These are phyloP conservation scores for Brachyhypopomus gauderio DNA, from an alignment of 2,113 vertebrate genomes.

Conservation along the genomic window DNA sequence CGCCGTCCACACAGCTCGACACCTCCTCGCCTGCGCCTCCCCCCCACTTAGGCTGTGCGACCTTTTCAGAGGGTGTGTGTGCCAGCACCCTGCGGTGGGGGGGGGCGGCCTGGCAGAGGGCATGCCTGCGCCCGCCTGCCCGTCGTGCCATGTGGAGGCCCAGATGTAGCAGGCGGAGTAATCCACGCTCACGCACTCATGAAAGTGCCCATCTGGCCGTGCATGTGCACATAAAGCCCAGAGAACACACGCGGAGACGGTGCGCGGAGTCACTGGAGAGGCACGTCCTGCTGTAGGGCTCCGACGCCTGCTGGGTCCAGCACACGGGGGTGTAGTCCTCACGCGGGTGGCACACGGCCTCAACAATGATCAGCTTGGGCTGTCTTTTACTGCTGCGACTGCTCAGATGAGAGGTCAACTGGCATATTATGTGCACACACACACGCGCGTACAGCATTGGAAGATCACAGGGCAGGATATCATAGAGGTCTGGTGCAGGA, in stretches of 20 bases:
- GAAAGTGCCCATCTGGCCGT: slow-evolving; percentile 92
- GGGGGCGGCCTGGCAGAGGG: slow-evolving; percentile 67
- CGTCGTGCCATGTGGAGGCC: slow-evolving; percentile 87
- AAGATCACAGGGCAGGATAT: slow-evolving; percentile 41
- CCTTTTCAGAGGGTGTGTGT: slow-evolving; percentile 67
- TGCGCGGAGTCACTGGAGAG: slow-evolving; percentile 78
- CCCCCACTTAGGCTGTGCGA: slow-evolving; percentile 51
- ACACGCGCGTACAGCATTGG: slow-evolving; percentile 1
- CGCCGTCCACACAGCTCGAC: too few species aligned
- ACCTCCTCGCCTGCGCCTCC: background rate
- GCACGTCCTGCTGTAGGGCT: slow-evolving; percentile 10
- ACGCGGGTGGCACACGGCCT: slow-evolving; percentile 16
- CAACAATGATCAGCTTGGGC: background rate
- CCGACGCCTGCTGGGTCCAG: background rate
- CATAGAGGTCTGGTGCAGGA: slow-evolving; percentile 33
- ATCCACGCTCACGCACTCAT: slow-evolving; percentile 87
- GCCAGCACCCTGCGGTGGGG: slow-evolving; percentile 32
- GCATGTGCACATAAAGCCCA: slow-evolving; percentile 76
- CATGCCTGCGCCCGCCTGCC: slow-evolving; percentile 60
- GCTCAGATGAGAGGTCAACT: slow-evolving; percentile 29
- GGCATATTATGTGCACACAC: slow-evolving; percentile 38
- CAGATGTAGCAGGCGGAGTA: slow-evolving; percentile 94
- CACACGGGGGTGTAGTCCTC: slow-evolving; percentile 19
- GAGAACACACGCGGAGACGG: slow-evolving; percentile 72
- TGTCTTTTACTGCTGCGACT: slow-evolving; percentile 8